Percentiles rank a stretch among this genome's conserved stretches.
Evolutionary conservation across 2,113 vertebrate genomes (phyloP).

Genomic region (Rattus norvegicus): GRCr8 NC_086032.1:84519501-84520000

Average conservation of each 20-base stretch:
- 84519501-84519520: constrained; percentile 38
- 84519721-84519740: constrained; percentile 68
- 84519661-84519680: constrained; percentile 68
- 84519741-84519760: constrained; percentile 75
- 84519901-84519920: constrained; percentile 67
- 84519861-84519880: constrained; percentile 62
- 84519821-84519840: constrained; percentile 75
- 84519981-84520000: neutral
- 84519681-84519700: constrained; percentile 70
- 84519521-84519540: neutral
- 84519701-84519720: constrained; percentile 75
- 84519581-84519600: constrained; percentile 54
- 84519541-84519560: constrained; percentile 19
- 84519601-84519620: constrained; percentile 36
- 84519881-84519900: constrained; percentile 70
- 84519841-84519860: constrained; percentile 53
- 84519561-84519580: constrained; percentile 13
- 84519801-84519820: constrained; percentile 71
- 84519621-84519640: constrained; percentile 57
- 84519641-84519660: constrained; percentile 48
- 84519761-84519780: constrained; percentile 74
- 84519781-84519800: constrained; percentile 76
- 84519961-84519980: neutral
- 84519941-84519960: constrained; percentile 1
- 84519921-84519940: constrained; percentile 52